These are phyloP conservation scores for Quadriops clusia DNA, from an alignment of 2,888 invertebrate species.

Conservation along the genomic window DNA sequence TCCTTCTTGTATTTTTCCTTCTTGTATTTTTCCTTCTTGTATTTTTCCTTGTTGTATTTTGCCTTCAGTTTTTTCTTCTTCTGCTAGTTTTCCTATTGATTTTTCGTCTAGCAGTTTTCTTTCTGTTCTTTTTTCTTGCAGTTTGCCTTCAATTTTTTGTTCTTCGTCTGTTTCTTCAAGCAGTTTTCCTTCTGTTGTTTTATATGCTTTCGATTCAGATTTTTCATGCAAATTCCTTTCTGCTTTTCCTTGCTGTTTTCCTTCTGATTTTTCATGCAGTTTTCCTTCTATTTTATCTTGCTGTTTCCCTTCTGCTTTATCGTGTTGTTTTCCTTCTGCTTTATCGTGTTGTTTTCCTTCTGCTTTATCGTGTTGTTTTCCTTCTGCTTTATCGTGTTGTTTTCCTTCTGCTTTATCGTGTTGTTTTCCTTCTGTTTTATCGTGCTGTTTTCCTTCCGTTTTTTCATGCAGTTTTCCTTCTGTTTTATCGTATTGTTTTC, in stretches of 20 bases:
- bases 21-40: constrained; percentile 9
- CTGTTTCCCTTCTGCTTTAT: constrained; percentile 4
- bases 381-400: constrained; percentile 5
- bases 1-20: constrained; percentile 9
- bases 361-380: constrained; percentile 7
- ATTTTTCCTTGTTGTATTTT: constrained; percentile 5
- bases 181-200: constrained; percentile 5
- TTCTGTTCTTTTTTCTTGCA: not conserved
- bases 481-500: constrained; percentile 7
- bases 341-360: constrained; percentile 7
- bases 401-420: constrained; percentile 9
- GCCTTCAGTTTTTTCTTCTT: not conserved
- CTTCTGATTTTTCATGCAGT: constrained; percentile 6
- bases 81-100: not conserved
- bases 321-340: constrained; percentile 8
- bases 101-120: not conserved
- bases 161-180: constrained; percentile 6
- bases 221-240: too few species aligned
- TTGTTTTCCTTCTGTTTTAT: constrained; percentile 8
- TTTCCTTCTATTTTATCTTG: constrained; percentile 5
- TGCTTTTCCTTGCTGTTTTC: constrained; percentile 6
- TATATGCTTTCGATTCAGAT: too few species aligned
- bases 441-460: constrained; percentile 8
- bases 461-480: constrained; percentile 7
- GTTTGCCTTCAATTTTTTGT: not conserved